Evolutionary conservation across 2,888 invertebrate genomes (phyloP).

Genomic region (Cheilosia grossa): DNA sequence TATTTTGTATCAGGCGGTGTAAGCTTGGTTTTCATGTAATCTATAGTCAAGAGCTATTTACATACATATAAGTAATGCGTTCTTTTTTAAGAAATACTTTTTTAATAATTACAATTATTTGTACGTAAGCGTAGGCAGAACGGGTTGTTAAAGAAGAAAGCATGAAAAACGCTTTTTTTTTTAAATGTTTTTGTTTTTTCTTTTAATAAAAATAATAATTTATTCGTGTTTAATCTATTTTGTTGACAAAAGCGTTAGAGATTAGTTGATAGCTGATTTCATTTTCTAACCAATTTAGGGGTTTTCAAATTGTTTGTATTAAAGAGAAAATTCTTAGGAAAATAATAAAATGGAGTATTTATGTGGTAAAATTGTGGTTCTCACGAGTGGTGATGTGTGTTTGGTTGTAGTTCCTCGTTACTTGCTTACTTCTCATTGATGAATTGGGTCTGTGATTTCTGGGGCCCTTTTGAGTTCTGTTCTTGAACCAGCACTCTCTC

Average conservation of each 20-base stretch:
- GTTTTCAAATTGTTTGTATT: conserved; percentile 15
- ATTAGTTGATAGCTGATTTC: conserved; percentile 11
- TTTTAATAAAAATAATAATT: conserved; percentile 66
- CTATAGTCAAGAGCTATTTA: conserved; percentile 24
- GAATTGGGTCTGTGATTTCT: no score
- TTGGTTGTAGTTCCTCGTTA: no score
- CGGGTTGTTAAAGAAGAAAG: conserved; percentile 20
- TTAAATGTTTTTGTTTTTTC: conserved; percentile 44
- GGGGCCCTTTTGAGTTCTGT: no score
- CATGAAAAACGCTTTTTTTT: conserved; percentile 36
- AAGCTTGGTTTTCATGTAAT: not conserved
- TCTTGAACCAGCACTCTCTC: no score
- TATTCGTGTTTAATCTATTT: conserved; percentile 64
- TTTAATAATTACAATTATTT: conserved; percentile 35
- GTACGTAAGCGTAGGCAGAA: conserved; percentile 13
- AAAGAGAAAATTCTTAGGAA: not conserved
- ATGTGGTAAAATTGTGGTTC: conserved; percentile 4
- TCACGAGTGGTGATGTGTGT: no score
- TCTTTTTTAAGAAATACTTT: conserved; percentile 15
- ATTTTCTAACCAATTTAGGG: conserved; percentile 15
- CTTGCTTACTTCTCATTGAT: no score
- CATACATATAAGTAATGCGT: conserved; percentile 28
- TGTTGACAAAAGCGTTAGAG: conserved; percentile 25
- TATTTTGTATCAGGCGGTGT: conserved; percentile 53
- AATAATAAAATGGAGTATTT: conserved; percentile 42